Evolutionary conservation across 2,113 vertebrate species (phyloP).

Genomic region (Dromas ardeola): DNA sequence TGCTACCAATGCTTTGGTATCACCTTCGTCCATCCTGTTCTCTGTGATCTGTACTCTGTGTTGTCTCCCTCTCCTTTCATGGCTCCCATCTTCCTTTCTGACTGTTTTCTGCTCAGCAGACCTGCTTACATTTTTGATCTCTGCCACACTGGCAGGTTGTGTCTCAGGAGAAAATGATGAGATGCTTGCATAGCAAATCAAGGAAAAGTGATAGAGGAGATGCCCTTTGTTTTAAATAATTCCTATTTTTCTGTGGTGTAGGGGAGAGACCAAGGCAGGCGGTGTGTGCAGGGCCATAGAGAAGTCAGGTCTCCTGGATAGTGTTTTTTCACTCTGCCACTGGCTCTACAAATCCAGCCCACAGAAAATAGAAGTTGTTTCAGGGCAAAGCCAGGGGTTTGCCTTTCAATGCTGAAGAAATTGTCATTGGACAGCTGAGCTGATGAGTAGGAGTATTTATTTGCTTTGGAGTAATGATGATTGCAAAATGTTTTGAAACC

Average conservation of each 20-base stretch:
- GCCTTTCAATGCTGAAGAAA: not conserved
- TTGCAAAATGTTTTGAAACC: slow-evolving; percentile 15
- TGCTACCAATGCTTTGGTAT: not conserved
- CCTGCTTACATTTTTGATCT: not conserved
- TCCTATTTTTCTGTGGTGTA: not conserved
- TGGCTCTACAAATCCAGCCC: not conserved
- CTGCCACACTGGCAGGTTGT: not conserved
- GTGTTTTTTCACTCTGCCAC: not conserved
- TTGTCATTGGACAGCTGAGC: not conserved
- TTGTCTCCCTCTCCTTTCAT: not conserved
- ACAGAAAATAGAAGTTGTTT: not conserved
- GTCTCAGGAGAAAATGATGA: not conserved
- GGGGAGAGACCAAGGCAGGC: not conserved
- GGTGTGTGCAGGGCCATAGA: rapidly evolving
- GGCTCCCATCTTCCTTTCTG: not conserved
- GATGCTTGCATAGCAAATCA: not conserved
- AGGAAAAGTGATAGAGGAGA: not conserved
- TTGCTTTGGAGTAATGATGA: slow-evolving; percentile 36
- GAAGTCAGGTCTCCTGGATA: rapidly evolving
- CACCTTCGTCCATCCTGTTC: not conserved
- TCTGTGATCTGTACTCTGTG: not conserved
- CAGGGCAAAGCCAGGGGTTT: not conserved
- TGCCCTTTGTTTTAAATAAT: not conserved
- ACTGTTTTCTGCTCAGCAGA: not conserved
- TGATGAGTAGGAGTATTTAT: slow-evolving; percentile 8